Percentiles rank a stretch among this genome's conserved stretches.
These are phyloP conservation scores for Halictus quadricinctus DNA, from an alignment of 2,888 invertebrate species.

Conservation along the genomic window DNA sequence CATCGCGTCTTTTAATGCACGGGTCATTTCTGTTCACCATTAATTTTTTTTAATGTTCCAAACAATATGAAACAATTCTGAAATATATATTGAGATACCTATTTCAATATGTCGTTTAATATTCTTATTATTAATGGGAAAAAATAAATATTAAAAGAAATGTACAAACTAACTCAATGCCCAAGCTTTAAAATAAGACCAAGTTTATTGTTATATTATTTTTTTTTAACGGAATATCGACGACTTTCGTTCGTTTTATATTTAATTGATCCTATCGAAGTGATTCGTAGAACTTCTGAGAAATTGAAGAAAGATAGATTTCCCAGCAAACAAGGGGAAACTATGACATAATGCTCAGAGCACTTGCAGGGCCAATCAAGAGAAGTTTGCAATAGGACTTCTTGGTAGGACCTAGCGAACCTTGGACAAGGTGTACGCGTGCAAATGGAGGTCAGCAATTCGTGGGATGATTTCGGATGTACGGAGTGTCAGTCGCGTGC, in stretches of 20 bases:
- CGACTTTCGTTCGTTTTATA: neutral
- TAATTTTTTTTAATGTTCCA: too few species aligned
- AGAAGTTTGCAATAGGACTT: constrained; percentile 59
- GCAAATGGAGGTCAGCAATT: constrained; percentile 56
- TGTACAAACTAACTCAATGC: too few species aligned
- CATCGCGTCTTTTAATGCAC: too few species aligned
- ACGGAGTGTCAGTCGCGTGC: constrained; percentile 45
- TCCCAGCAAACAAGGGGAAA: constrained; percentile 34
- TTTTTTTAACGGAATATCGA: too few species aligned
- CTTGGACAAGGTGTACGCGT: constrained; percentile 39
- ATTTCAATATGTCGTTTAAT: too few species aligned
- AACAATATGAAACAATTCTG: too few species aligned
- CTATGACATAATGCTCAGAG: constrained; percentile 32
- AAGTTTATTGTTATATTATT: too few species aligned
- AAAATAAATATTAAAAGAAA: too few species aligned
- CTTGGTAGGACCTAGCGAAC: constrained; percentile 52
- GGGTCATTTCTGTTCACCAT: too few species aligned
- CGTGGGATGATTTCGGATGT: constrained; percentile 71
- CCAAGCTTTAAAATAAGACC: too few species aligned
- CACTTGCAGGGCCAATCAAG: constrained; percentile 70
- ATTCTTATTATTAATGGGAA: too few species aligned
- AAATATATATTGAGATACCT: too few species aligned
- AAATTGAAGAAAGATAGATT: constrained; percentile 51
- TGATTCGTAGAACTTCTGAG: neutral
- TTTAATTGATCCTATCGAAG: neutral